Percentiles rank a stretch among this genome's conserved stretches.
phyloP scores from a whole-genome alignment of 2,797 vertebrate genomes.

The Protosalanx chinensis region DNA sequence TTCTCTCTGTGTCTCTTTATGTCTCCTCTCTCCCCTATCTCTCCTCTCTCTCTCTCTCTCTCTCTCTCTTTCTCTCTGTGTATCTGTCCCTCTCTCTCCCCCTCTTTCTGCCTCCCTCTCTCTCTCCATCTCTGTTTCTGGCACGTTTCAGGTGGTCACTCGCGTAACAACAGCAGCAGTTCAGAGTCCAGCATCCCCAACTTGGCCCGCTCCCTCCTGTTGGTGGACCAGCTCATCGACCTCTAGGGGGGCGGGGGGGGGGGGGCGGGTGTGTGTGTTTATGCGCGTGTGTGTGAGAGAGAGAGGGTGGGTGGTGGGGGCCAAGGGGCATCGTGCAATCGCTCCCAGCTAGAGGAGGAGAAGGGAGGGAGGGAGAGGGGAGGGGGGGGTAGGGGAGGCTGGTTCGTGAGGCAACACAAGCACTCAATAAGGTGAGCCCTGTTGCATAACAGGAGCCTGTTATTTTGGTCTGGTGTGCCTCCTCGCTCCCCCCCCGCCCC shows the following conservation, averaged over 20 bases:
- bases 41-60: constrained; percentile 76
- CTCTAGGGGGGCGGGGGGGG: constrained; percentile 80
- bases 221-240: constrained; percentile 99
- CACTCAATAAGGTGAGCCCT: constrained; percentile 56
- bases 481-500: constrained; percentile 64
- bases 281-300: too few species aligned
- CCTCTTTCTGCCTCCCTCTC: constrained; percentile 58
- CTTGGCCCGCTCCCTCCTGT: constrained; percentile 98
- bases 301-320: constrained; percentile 16
- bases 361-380: constrained; percentile 39
- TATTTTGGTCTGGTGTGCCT: constrained; percentile 67
- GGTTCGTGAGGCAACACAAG: constrained; percentile 38
- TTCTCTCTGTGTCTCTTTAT: constrained; percentile 67
- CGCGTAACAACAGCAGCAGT: constrained; percentile 99
- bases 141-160: constrained; percentile 96
- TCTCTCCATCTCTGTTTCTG: constrained; percentile 80
- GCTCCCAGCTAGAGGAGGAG: constrained; percentile 44
- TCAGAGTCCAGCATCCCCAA: constrained; percentile 99
- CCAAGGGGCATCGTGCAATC: constrained; percentile 69
- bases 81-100: constrained; percentile 42
- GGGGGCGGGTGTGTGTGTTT: constrained; percentile 44
- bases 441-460: constrained; percentile 40
- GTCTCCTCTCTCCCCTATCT: background rate
- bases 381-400: constrained; percentile 47
- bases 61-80: constrained; percentile 53